Conservation (phyloP, 2,797 vertebrate genomes). For the Lepilemur ruficaudatus region DNA sequence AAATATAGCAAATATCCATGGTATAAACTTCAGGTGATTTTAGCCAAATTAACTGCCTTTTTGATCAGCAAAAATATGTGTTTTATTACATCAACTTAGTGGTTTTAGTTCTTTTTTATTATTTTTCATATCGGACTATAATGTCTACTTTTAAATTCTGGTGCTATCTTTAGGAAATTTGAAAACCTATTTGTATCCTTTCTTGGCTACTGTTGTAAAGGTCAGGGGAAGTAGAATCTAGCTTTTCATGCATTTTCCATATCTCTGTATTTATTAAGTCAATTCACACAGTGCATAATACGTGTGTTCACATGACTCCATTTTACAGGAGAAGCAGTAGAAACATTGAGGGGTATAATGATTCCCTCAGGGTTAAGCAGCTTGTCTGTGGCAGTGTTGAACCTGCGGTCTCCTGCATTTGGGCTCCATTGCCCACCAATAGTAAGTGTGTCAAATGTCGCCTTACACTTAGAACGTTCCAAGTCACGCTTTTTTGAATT, state of each 20-base stretch:
- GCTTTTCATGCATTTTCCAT: not conserved
- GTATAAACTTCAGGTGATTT: not conserved
- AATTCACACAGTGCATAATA: not conserved
- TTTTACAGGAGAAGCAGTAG: not conserved
- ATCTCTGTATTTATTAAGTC: not conserved
- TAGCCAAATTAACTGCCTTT: not conserved
- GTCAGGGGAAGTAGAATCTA: not conserved
- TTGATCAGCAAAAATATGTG: not conserved
- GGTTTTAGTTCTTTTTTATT: not conserved
- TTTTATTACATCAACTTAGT: not conserved
- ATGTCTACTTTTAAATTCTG: not conserved
- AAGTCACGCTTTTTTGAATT: constrained; percentile 31
- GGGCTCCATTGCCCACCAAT: not conserved
- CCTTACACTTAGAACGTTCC: not conserved
- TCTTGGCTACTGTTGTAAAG: not conserved
- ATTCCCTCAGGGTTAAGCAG: not conserved
- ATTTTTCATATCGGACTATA: not conserved
- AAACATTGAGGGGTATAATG: not conserved
- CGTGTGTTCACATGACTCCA: not conserved
- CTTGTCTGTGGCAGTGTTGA: not conserved
- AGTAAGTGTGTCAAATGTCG: not conserved
- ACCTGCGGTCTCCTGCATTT: not conserved
- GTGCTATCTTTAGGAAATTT: not conserved
- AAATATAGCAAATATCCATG: not conserved
- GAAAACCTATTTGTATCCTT: not conserved